Percentiles rank a stretch among this genome's conserved stretches.
phyloP scores from a whole-genome alignment of 2,888 invertebrate species.

The Habrosyne pyritoides region DNA sequence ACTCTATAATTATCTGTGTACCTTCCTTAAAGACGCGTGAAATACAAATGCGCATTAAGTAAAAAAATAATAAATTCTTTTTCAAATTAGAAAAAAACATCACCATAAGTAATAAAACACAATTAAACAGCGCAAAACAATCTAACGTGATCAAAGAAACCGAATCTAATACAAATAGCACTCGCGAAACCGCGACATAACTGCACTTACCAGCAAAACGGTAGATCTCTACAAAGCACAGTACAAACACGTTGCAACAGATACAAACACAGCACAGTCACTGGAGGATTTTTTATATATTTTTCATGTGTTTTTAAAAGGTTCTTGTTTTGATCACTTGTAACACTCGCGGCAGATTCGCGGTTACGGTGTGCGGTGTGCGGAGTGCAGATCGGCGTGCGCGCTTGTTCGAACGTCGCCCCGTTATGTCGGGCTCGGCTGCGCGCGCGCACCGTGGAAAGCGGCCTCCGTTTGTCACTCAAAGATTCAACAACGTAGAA shows the following conservation, averaged over 20 bases:
- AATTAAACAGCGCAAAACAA: constrained; percentile 29
- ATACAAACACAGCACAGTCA: constrained; percentile 24
- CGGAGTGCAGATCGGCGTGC: constrained; percentile 40
- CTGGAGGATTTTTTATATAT: constrained; percentile 8
- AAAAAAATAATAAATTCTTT: not conserved
- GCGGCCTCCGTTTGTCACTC: constrained; percentile 52
- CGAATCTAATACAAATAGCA: constrained; percentile 35
- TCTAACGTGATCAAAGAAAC: constrained; percentile 32
- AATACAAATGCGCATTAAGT: not conserved
- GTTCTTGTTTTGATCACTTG: constrained; percentile 25
- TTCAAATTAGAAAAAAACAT: not conserved
- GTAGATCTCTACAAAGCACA: constrained; percentile 2
- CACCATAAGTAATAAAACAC: constrained; percentile 15
- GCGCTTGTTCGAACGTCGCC: constrained; percentile 46
- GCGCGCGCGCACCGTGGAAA: constrained; percentile 52
- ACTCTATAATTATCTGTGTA: not conserved
- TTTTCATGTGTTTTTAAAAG: not conserved
- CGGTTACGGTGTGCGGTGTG: constrained; percentile 19
- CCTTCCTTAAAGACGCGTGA: not conserved
- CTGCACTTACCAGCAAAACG: constrained; percentile 28
- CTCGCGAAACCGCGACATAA: constrained; percentile 24
- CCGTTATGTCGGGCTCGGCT: constrained; percentile 63
- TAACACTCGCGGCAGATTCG: constrained; percentile 36
- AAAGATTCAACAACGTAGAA: constrained; percentile 38
- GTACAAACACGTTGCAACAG: not conserved